These are phyloP conservation scores for Erebia aethiops DNA, from an alignment of 2,888 invertebrate species.

Conservation along the genomic window DNA sequence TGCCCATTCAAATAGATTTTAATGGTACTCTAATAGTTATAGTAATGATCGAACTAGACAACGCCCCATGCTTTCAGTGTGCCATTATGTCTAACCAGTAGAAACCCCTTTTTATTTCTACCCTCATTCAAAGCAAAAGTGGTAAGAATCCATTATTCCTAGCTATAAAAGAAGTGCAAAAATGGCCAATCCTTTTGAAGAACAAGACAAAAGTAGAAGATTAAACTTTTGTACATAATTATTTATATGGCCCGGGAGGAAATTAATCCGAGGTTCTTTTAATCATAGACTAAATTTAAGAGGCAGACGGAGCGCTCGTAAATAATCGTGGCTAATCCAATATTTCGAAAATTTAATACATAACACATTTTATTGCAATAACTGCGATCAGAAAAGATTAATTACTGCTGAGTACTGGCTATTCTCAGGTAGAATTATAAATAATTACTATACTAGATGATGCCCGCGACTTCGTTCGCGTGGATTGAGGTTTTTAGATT, in stretches of 20 bases:
- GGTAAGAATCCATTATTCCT: conserved; percentile 24
- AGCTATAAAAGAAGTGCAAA: conserved; percentile 27
- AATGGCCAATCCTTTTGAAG: conserved; percentile 39
- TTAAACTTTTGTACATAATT: conserved; percentile 44
- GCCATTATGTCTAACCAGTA: conserved; percentile 26
- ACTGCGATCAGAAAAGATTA: too few relatives aligned
- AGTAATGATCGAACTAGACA: conserved; percentile 19
- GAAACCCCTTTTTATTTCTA: conserved; percentile 13
- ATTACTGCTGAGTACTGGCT: too few relatives aligned
- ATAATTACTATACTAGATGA: too few relatives aligned
- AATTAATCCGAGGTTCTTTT: conserved; percentile 34
- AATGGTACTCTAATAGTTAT: neutral
- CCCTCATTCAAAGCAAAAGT: conserved; percentile 30
- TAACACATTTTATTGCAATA: too few relatives aligned
- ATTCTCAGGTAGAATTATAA: too few relatives aligned
- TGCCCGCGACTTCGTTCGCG: too few relatives aligned
- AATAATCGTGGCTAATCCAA: neutral
- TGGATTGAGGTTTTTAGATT: too few relatives aligned
- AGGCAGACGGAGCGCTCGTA: neutral
- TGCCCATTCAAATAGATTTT: neutral
- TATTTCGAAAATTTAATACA: neutral
- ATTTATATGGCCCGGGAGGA: conserved; percentile 40
- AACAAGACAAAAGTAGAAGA: conserved; percentile 41
- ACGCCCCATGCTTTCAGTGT: conserved; percentile 6
- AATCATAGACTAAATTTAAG: neutral